Evolutionary conservation across 2,797 vertebrate genomes (phyloP), one percentile per base, ranked within the genome.

Genomic region (Macropus fuliginosus): DNA sequence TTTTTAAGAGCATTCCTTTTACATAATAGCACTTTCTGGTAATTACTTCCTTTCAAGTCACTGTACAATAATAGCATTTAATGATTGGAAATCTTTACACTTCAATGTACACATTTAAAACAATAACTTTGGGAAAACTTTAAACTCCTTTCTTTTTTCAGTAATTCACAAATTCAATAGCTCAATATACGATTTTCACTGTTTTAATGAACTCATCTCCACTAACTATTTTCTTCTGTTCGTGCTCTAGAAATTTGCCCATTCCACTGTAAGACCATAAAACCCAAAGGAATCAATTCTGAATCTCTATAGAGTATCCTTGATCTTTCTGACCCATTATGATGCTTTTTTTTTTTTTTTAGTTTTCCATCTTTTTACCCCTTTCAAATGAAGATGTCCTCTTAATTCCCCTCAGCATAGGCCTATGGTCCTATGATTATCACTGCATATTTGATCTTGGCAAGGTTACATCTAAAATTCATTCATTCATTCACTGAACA

Each of bases 41-140:
- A 40, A 55, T 93, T 93, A 93, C 66, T 95, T 89, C 81, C 81
- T 94, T 93, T 94, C 90, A 59, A 9, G 91, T 95, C 55, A 5
- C 55, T 18, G 9, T 29, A 29, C 27, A 18, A 27, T 56, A 91
- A 94, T 54, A 92, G 81, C 93, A 92, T 92, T n/a, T 34, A 81
- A 91, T 56, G 59, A 92, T 62, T 59, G 46, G 59, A 90, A 92
- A 92, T 94, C 93, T 87, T 54, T 91, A 87, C 90, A 50, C 93
- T 59, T 50, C 28, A 2, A 14, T 81, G 89, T 94, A 93, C 66
- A 24, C 57, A 81, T 91, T 92, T 91, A 74, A 95, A 95, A 91
- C 74, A 66, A 54, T 87, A 59, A 14, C 91, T 87, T 87, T 18
- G 18, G 21, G 13, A 40, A 91, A 91, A 91, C 55, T 81, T 91